Evolutionary conservation across 2,888 invertebrate genomes (phyloP), one percentile per base, ranked within the genome.

Genomic region (Sylvicola fuscatus): DNA sequence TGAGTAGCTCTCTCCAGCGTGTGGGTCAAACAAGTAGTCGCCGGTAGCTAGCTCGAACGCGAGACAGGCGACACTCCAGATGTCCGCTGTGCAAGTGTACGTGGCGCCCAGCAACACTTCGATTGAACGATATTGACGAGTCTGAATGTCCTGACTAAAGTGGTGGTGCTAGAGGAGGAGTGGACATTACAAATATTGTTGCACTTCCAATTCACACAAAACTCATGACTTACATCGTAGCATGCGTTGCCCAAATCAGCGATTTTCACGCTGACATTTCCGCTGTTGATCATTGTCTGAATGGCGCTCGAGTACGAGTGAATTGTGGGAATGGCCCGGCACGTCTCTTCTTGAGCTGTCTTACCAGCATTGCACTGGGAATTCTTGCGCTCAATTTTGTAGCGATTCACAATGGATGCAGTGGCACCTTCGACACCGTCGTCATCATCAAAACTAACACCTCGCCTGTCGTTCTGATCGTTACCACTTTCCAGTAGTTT

Each of bases 21-120:
- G 77, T 13, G 83, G 83, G 58, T 83, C 83, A 56, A 86, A 86
- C 41, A 86, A 57, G 58, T 81, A 84, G 54, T 86, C 84, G 2
- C 83, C 84, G n/a, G 82, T 83, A 8, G 80, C 81, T 47, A 86
- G 53, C 54, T 86, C 84, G 58, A 84, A 86, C 34, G 82, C 79
- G 66, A 84, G 68, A 54, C 83, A 84, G 11, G 83, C 84, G 10
- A 79, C 73, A 44, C 80, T 80, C 84, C 84, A 84, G 40, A 84
- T 77, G 56, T 84, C 84, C 33, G 83, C 82, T 33, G 80, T 72
- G 40, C 74, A 66, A 41, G 74, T 77, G 51, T 84, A 84, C 2
- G 74, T 76, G 33, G 79, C 72, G 31, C 81, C 82, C 32, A 81
- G 57, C 29, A 81, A 59, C 17, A 84, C 83, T 60, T 84, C 84